These are phyloP conservation scores for Gracilinanus agilis DNA, from an alignment of 2,113 vertebrate genomes.

Conservation along the genomic window DNA sequence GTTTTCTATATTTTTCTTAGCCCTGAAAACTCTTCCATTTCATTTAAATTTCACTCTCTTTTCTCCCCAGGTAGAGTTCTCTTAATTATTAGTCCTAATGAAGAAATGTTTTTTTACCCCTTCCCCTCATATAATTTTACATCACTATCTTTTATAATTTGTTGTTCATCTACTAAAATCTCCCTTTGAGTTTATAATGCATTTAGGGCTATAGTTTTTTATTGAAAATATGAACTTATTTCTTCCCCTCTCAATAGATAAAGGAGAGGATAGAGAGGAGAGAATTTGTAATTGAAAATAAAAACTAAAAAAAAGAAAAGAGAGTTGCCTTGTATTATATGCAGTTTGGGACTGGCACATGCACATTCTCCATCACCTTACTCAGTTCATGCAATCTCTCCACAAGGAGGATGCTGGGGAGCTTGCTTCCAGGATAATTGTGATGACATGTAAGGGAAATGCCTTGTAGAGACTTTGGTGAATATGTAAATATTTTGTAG, in stretches of 20 bases:
- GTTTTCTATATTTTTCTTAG: constrained; percentile 23
- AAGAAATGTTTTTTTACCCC: constrained; percentile 19
- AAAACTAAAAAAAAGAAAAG: neutral
- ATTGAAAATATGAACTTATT: neutral
- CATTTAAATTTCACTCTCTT: constrained; percentile 19
- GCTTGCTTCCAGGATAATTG: neutral
- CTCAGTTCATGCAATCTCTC: neutral
- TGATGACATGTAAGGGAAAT: neutral
- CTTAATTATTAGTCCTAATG: constrained; percentile 3
- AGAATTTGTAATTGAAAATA: neutral
- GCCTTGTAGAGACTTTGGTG: neutral
- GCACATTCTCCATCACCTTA: neutral
- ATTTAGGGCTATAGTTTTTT: constrained; percentile 20
- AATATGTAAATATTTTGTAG: neutral
- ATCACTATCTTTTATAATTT: constrained; percentile 24
- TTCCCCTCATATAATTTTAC: constrained; percentile 32
- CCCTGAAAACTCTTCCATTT: constrained; percentile 44
- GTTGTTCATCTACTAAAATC: neutral
- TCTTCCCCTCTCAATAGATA: neutral
- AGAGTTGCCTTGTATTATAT: neutral
- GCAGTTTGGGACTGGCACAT: neutral
- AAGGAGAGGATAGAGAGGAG: neutral
- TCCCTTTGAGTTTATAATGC: constrained; percentile 37
- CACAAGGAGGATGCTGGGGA: neutral
- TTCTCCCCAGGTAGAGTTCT: neutral